These are phyloP conservation scores for Xylophagus ater DNA, from an alignment of 2,888 invertebrate species.

Conservation along the genomic window DNA sequence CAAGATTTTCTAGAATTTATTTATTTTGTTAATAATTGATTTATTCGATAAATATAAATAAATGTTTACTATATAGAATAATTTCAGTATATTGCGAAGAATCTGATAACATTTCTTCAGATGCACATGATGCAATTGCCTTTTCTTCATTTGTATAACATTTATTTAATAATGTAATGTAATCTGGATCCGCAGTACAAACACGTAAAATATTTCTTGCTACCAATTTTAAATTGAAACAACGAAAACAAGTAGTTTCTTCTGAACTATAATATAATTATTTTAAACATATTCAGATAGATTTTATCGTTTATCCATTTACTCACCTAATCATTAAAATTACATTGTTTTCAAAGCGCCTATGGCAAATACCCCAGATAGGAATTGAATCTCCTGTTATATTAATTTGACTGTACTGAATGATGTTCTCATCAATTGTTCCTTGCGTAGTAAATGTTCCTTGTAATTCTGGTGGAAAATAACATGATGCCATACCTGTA, in stretches of 20 bases:
- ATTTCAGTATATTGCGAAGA: constrained; percentile 34
- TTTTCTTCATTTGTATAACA: constrained; percentile 50
- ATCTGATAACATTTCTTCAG: constrained; percentile 33
- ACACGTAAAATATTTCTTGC: constrained; percentile 51
- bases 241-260: constrained; percentile 48
- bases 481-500: constrained; percentile 40
- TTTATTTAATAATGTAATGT: constrained; percentile 40
- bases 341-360: constrained; percentile 47
- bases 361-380: constrained; percentile 54
- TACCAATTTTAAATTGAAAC: constrained; percentile 47
- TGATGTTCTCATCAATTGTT: constrained; percentile 39
- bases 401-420: constrained; percentile 49
- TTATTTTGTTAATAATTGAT: neutral
- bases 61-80: constrained; percentile 46
- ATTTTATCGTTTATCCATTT: constrained; percentile 19
- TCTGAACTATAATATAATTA: constrained; percentile 37
- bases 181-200: constrained; percentile 46
- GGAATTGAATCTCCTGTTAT: constrained; percentile 52
- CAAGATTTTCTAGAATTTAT: constrained; percentile 40
- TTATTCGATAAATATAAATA: neutral
- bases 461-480: constrained; percentile 53
- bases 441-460: constrained; percentile 51
- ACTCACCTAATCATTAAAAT: constrained; percentile 42
- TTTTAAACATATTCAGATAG: constrained; percentile 14
- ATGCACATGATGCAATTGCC: constrained; percentile 47